Percentiles rank a stretch among this genome's conserved stretches.
Evolutionary conservation across 2,113 vertebrate genomes (phyloP).

Genomic region (Monarcha castaneiventris): DNA sequence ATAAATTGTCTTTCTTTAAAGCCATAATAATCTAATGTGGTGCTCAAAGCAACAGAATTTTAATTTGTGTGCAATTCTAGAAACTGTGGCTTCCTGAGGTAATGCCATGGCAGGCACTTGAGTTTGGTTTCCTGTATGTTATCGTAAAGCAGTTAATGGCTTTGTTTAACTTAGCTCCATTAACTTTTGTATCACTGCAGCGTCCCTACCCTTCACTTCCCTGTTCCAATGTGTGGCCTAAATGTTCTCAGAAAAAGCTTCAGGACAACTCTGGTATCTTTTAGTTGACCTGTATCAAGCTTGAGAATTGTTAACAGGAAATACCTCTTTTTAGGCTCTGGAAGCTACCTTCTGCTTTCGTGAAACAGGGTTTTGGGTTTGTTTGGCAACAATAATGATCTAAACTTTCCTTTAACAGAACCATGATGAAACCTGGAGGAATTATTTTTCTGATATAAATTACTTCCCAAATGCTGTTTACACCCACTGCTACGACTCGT

Average conservation of each 20-base stretch:
- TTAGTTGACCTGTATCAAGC: not conserved
- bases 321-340: not conserved
- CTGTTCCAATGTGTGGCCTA: fast-evolving
- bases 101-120: not conserved
- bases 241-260: not conserved
- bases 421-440: slow-evolving; percentile 97
- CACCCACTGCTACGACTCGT: slow-evolving; percentile 98
- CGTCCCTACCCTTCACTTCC: not conserved
- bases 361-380: not conserved
- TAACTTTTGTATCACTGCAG: not conserved
- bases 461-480: slow-evolving; percentile 98
- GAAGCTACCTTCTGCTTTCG: not conserved
- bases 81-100: not conserved
- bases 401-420: slow-evolving; percentile 77
- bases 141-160: not conserved
- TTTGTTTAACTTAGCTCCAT: not conserved
- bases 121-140: not conserved
- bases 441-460: slow-evolving; percentile 97
- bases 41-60: not conserved
- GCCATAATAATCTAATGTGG: fast-evolving
- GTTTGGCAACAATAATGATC: not conserved
- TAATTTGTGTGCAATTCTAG: not conserved
- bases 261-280: not conserved
- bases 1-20: not conserved
- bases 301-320: not conserved